A percentile compares a stretch with the other conserved stretches of the same genome.
Conservation (phyloP, 2,888 invertebrate species). For the Scaeva pyrastri region DNA sequence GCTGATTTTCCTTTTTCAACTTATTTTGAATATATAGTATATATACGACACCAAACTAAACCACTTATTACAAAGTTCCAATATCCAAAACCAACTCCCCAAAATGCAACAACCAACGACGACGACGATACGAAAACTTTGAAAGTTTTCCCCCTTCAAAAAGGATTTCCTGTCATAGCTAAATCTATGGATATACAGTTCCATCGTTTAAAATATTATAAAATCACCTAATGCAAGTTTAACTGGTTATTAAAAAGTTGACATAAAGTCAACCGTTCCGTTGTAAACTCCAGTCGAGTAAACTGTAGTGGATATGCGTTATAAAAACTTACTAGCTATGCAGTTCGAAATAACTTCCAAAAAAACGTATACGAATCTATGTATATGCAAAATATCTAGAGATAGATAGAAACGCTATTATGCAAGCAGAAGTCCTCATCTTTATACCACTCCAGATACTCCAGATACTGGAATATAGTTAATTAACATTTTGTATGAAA, state of each 20-base stretch:
- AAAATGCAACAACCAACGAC: constrained; percentile 29
- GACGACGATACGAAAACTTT: constrained; percentile 33
- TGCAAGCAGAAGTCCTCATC: constrained; percentile 25
- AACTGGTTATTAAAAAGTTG: constrained; percentile 73
- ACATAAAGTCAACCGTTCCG: constrained; percentile 43
- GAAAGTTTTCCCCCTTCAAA: background rate
- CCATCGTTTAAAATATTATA: constrained; percentile 41
- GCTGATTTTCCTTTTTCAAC: background rate
- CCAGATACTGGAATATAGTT: constrained; percentile 64
- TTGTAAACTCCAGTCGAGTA: background rate
- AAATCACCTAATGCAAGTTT: constrained; percentile 65
- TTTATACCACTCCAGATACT: constrained; percentile 42
- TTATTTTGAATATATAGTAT: background rate
- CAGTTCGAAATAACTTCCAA: constrained; percentile 7
- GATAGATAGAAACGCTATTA: background rate
- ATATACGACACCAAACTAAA: background rate
- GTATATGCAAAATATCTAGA: too few relatives aligned
- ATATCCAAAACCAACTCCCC: background rate
- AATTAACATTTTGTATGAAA: constrained; percentile 65
- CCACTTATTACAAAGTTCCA: constrained; percentile 54
- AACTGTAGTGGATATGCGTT: background rate
- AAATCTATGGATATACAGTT: constrained; percentile 29
- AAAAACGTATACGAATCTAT: background rate
- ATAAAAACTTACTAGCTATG: background rate
- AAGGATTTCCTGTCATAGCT: constrained; percentile 39